phyloP scores from a whole-genome alignment of 2,888 invertebrate species.

The Arge pagana region DNA sequence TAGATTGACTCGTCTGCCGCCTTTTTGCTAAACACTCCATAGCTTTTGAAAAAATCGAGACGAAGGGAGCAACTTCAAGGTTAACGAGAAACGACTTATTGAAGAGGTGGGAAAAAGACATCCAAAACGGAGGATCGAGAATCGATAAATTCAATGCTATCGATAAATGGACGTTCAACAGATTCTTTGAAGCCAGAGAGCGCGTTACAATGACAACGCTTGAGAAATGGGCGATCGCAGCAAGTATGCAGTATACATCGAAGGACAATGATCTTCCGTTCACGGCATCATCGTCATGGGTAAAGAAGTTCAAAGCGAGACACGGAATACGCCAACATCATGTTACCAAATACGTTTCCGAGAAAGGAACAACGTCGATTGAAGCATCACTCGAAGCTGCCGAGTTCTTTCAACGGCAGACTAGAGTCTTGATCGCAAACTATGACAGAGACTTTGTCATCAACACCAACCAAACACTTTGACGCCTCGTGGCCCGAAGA shows the following conservation, averaged over 20 bases:
- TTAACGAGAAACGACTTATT: slow-evolving; percentile 5
- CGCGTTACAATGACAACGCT: slow-evolving; percentile 18
- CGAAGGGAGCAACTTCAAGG: neutral
- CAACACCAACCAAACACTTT: slow-evolving; percentile 3
- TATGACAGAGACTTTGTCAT: neutral
- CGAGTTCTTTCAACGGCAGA: neutral
- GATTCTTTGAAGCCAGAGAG: slow-evolving; percentile 23
- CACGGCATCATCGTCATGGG: slow-evolving; percentile 9
- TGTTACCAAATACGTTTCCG: neutral
- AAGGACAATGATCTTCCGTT: slow-evolving; percentile 12
- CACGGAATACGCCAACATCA: slow-evolving; percentile 7
- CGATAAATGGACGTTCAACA: slow-evolving; percentile 13
- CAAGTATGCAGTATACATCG: neutral
- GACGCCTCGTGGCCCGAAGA: too few relatives aligned
- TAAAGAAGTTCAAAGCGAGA: slow-evolving; percentile 13
- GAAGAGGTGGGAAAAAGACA: slow-evolving; percentile 12
- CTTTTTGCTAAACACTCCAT: too few relatives aligned
- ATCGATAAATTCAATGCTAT: slow-evolving; percentile 15
- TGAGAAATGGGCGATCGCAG: slow-evolving; percentile 20
- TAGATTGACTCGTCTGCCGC: too few relatives aligned
- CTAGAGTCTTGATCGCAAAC: neutral
- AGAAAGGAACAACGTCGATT: neutral
- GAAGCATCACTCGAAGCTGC: neutral
- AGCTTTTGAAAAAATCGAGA: too few relatives aligned
- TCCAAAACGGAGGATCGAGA: slow-evolving; percentile 18